These are phyloP conservation scores for Gerris buenoi DNA, from an alignment of 1,140 invertebrate species.

Conservation along the genomic window DNA sequence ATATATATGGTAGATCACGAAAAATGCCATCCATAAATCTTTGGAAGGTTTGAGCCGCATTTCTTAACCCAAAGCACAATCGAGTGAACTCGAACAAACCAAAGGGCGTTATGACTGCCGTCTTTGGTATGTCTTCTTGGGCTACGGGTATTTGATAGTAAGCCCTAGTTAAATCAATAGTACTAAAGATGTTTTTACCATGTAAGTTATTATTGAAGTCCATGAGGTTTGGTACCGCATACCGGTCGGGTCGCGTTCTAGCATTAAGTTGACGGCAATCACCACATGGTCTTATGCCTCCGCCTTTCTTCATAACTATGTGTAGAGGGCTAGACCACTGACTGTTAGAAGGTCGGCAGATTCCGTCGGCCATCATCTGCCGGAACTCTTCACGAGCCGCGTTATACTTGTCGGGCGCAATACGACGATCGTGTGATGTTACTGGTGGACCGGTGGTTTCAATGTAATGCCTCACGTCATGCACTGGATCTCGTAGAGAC, in stretches of 20 bases:
- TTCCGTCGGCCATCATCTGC: slow-evolving; percentile 22
- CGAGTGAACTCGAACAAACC: slow-evolving; percentile 11
- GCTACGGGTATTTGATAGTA: slow-evolving; percentile 32
- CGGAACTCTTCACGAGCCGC: slow-evolving; percentile 23
- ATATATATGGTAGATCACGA: slow-evolving; percentile 3
- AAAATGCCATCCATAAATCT: slow-evolving; percentile 12
- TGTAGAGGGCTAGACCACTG: slow-evolving; percentile 31
- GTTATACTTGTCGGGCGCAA: slow-evolving; percentile 22
- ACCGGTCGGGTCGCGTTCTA: neutral
- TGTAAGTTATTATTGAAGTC: neutral
- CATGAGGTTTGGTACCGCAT: neutral
- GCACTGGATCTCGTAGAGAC: neutral
- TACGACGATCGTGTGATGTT: slow-evolving; percentile 22
- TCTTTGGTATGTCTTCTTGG: slow-evolving; percentile 27
- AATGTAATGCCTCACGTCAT: slow-evolving; percentile 20
- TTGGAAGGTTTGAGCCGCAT: slow-evolving; percentile 11
- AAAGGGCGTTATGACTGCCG: slow-evolving; percentile 21
- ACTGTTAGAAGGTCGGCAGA: slow-evolving; percentile 22
- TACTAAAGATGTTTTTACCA: neutral
- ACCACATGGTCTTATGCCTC: slow-evolving; percentile 24
- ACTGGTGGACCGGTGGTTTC: slow-evolving; percentile 29
- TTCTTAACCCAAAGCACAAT: slow-evolving; percentile 13
- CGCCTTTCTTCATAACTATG: slow-evolving; percentile 28
- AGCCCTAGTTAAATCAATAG: slow-evolving; percentile 19
- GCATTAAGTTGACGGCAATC: slow-evolving; percentile 29